Evolutionary conservation across 1,140 invertebrate genomes (phyloP).

Genomic region (Rhyzopertha dominica): DNA sequence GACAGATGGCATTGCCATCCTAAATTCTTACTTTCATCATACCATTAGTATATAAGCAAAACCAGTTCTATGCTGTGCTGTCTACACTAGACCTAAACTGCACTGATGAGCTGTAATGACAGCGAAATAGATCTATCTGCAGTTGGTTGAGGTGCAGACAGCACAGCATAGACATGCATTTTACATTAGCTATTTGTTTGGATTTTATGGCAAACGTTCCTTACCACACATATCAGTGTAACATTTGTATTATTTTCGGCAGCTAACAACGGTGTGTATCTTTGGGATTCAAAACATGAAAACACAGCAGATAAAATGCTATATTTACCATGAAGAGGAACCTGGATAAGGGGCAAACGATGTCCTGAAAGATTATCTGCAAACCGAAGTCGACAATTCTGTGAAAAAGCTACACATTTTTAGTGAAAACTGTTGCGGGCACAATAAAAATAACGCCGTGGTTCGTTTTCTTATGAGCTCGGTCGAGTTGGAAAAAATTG

Average conservation of each 20-base stretch:
- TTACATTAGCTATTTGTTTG: background rate
- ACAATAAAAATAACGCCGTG: conserved; percentile 3
- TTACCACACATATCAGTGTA: background rate
- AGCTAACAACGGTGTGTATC: background rate
- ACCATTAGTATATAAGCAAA: too few relatives aligned
- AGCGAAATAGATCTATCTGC: too few relatives aligned
- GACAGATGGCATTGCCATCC: too few relatives aligned
- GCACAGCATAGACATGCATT: too few relatives aligned
- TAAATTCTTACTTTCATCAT: too few relatives aligned
- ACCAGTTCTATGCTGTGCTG: too few relatives aligned
- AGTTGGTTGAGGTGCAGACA: too few relatives aligned
- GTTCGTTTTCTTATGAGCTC: conserved; percentile 1
- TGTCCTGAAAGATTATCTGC: too few relatives aligned
- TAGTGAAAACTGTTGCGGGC: background rate
- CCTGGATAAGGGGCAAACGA: background rate
- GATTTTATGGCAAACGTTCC: conserved; percentile 4
- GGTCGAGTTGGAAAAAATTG: background rate
- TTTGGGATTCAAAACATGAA: conserved; percentile 1
- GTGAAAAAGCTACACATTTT: conserved; percentile 2
- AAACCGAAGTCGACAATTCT: background rate
- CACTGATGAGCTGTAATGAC: too few relatives aligned
- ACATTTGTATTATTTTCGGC: background rate
- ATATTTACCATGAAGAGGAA: background rate
- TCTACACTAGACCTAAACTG: too few relatives aligned
- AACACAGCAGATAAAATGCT: background rate